These are phyloP conservation scores for Mustela nigripes DNA, from an alignment of 2,113 vertebrate genomes.

Conservation along the genomic window DNA sequence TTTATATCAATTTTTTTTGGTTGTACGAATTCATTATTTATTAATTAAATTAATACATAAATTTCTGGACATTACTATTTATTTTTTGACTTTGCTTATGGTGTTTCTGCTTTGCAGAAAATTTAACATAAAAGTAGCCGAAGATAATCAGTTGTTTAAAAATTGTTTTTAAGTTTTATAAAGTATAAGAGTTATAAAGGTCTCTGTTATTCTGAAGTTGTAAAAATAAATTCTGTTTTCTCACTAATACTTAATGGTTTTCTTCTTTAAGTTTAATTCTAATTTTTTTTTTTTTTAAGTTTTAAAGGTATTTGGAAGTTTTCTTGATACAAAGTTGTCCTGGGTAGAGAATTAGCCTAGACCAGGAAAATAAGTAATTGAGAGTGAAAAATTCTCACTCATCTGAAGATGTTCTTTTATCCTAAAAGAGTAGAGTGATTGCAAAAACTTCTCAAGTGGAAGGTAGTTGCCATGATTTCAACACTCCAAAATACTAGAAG, in stretches of 20 bases:
- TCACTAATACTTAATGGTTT: neutral
- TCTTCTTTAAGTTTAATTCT: slow-evolving; percentile 35
- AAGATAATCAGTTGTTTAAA: neutral
- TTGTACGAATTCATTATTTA: neutral
- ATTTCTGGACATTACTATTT: neutral
- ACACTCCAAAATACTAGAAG: neutral
- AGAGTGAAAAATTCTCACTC: neutral
- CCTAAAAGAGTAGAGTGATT: neutral
- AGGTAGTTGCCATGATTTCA: neutral
- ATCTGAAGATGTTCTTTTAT: neutral
- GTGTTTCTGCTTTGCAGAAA: neutral
- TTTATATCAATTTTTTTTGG: neutral
- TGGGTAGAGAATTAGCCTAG: neutral
- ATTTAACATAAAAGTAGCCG: neutral
- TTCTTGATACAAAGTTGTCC: neutral
- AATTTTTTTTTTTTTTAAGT: neutral
- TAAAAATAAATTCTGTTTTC: neutral
- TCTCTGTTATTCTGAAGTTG: neutral
- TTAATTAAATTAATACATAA: neutral
- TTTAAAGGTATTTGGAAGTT: slow-evolving; percentile 8
- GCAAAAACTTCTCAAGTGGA: neutral
- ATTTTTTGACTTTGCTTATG: slow-evolving; percentile 48
- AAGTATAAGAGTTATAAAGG: neutral
- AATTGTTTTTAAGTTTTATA: slow-evolving; percentile 33
- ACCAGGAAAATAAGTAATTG: neutral